phyloP scores from a whole-genome alignment of 2,113 vertebrate species.

The Mixornis gularis region DNA sequence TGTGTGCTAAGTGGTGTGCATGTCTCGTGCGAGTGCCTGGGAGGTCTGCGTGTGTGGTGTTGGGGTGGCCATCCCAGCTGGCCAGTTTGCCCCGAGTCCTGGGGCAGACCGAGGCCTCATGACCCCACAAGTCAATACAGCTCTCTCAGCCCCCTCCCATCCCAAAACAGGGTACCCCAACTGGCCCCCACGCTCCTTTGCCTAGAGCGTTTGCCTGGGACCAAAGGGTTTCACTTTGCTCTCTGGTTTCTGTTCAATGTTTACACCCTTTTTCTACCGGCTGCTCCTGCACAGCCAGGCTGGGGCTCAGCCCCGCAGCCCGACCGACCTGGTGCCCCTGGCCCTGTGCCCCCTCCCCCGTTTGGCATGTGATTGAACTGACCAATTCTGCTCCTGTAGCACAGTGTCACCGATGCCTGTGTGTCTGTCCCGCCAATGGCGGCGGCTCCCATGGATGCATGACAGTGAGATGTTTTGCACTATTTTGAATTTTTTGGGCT shows the following conservation, averaged over 20 bases:
- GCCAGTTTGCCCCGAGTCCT: not conserved
- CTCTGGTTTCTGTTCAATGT: slow-evolving; percentile 59
- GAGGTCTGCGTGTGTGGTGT: not conserved
- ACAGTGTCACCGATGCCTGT: slow-evolving; percentile 38
- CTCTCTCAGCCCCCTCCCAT: not conserved
- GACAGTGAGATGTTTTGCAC: slow-evolving; percentile 81
- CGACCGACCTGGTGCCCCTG: not conserved
- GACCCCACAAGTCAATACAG: not conserved
- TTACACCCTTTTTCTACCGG: slow-evolving; percentile 43
- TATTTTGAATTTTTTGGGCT: slow-evolving; percentile 78
- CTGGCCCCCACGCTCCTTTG: not conserved
- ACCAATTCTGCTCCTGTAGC: slow-evolving; percentile 32
- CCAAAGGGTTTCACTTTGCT: slow-evolving; percentile 58
- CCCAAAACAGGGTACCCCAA: not conserved
- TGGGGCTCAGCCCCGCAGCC: not conserved
- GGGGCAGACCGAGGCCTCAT: not conserved
- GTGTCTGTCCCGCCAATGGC: slow-evolving; percentile 56
- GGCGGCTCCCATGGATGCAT: slow-evolving; percentile 71
- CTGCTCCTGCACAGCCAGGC: not conserved
- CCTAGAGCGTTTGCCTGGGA: slow-evolving; percentile 53
- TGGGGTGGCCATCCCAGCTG: not conserved
- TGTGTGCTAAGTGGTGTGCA: slow-evolving; percentile 18
- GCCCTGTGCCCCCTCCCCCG: not conserved
- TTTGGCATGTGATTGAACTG: slow-evolving; percentile 71
- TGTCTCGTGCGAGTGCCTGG: not conserved